Evolutionary conservation across 1,140 invertebrate species (phyloP).

Genomic region (Rhynchophorus ferrugineus): DNA sequence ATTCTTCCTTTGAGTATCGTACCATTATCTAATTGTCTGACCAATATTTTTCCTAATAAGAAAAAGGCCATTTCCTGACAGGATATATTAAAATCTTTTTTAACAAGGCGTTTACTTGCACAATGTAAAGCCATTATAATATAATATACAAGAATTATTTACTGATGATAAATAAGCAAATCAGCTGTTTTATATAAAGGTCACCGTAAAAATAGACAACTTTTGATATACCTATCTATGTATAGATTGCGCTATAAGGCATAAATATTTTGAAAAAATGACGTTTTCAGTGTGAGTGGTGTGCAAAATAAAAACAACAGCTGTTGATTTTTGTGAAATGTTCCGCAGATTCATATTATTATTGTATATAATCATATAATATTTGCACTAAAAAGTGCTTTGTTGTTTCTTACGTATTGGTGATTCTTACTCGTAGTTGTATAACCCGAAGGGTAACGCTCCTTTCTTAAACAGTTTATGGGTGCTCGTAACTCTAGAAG

Average conservation of each 20-base stretch:
- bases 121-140: not conserved
- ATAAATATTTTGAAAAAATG: not conserved
- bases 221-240: no score
- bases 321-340: not conserved
- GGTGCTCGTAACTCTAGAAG: constrained; percentile 20
- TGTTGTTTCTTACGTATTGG: not conserved
- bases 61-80: constrained; percentile 49
- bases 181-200: no score
- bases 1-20: constrained; percentile 56
- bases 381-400: not conserved
- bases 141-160: no score
- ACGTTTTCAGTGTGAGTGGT: not conserved
- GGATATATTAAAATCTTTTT: constrained; percentile 23
- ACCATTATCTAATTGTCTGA: constrained; percentile 49
- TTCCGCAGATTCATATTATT: no score
- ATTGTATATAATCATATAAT: no score
- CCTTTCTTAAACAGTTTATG: constrained; percentile 13
- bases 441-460: not conserved
- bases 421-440: not conserved
- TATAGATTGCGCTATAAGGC: no score
- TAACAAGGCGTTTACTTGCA: not conserved
- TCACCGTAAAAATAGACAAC: no score
- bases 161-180: no score
- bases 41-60: constrained; percentile 59
- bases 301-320: not conserved